Conservation (phyloP, 2,113 vertebrate species). For the Oreotrochilus melanogaster region DNA sequence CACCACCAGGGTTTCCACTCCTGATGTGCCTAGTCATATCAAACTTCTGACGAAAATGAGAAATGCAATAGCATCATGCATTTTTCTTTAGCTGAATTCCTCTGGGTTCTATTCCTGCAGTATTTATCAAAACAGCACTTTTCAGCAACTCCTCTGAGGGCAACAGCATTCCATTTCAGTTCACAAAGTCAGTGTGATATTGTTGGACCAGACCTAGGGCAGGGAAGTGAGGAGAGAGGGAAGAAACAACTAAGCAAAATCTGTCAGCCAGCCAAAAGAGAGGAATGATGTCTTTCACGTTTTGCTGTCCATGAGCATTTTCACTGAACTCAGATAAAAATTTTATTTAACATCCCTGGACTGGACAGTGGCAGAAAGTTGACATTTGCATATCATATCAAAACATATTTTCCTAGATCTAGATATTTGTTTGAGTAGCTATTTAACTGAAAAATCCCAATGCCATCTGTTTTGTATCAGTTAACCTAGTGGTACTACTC, state of each 20-base stretch:
- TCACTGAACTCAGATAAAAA: not conserved
- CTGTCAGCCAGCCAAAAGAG: not conserved
- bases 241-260: not conserved
- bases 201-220: not conserved
- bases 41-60: slow-evolving; percentile 40
- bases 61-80: slow-evolving; percentile 27
- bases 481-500: not conserved
- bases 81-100: slow-evolving; percentile 58
- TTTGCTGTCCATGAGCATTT: not conserved
- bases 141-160: slow-evolving; percentile 51
- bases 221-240: rapidly evolving
- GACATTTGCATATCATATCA: not conserved
- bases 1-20: not conserved
- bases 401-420: not conserved
- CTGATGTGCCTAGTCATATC: not conserved
- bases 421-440: not conserved
- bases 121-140: slow-evolving; percentile 73
- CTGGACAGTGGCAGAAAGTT: not conserved
- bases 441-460: not conserved
- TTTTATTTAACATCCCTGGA: not conserved
- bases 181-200: slow-evolving; percentile 30
- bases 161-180: slow-evolving; percentile 11
- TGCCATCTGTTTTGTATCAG: not conserved
- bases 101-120: slow-evolving; percentile 46
- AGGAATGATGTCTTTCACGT: not conserved